phyloP scores from a whole-genome alignment of 2,797 vertebrate species.

The Perodicticus potto region DNA sequence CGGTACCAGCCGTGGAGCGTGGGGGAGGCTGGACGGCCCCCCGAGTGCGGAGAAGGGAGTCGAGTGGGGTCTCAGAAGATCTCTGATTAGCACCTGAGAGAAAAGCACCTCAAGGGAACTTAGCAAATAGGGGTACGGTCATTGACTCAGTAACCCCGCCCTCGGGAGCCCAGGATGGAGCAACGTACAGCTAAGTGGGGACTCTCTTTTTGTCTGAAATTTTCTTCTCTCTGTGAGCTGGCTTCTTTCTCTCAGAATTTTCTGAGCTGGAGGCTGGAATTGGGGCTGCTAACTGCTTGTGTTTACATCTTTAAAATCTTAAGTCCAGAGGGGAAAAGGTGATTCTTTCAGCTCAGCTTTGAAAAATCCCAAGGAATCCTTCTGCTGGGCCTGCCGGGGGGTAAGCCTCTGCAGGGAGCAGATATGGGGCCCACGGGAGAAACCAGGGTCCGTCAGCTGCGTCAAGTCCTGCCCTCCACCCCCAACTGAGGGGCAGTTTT shows the following conservation, averaged over 20 bases:
- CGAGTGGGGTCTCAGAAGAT: not conserved
- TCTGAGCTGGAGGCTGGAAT: not conserved
- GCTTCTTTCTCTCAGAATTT: constrained; percentile 10
- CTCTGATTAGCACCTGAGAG: not conserved
- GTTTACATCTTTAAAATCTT: not conserved
- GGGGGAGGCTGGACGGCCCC: not conserved
- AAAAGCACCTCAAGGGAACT: not conserved
- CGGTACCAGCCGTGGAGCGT: accelerated
- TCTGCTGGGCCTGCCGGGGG: not conserved
- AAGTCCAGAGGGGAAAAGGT: not conserved
- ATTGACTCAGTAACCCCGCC: not conserved
- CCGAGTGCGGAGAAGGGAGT: not conserved
- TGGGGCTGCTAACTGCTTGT: not conserved
- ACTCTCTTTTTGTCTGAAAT: not conserved
- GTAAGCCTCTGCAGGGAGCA: accelerated
- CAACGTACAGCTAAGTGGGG: not conserved
- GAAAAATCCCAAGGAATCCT: not conserved
- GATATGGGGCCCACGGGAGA: not conserved
- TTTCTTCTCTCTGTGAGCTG: not conserved
- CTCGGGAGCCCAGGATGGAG: not conserved
- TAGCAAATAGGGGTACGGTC: not conserved
- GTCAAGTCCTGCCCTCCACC: not conserved
- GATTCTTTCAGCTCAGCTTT: not conserved
- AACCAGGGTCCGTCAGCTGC: too few species aligned
- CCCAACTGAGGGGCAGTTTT: not conserved